Evolutionary conservation across 2,888 invertebrate genomes (phyloP).

Genomic region (Mechanitis mazaeus): DNA sequence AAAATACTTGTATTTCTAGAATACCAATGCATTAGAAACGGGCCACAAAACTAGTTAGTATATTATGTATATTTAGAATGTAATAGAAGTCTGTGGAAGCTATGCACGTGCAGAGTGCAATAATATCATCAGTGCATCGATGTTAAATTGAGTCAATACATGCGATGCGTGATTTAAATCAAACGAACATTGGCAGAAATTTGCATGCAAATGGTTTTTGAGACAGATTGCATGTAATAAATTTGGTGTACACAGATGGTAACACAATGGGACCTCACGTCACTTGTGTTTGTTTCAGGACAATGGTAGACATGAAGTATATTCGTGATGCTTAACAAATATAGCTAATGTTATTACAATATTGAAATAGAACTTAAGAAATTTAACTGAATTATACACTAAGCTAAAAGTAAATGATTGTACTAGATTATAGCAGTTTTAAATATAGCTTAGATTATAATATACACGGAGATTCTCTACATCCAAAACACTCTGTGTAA

Average conservation of each 20-base stretch:
- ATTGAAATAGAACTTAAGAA: slow-evolving; percentile 21
- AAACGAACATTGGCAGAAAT: not conserved
- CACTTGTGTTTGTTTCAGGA: slow-evolving; percentile 21
- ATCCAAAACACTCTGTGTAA: too few relatives aligned
- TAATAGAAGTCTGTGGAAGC: not conserved
- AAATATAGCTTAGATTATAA: too few relatives aligned
- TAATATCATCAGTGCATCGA: not conserved
- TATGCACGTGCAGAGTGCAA: not conserved
- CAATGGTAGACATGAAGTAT: slow-evolving; percentile 22
- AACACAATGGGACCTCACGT: slow-evolving; percentile 24
- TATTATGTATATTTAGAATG: not conserved
- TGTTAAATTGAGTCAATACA: not conserved
- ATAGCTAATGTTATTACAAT: slow-evolving; percentile 23
- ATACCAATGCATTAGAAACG: too few relatives aligned
- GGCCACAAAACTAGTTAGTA: too few relatives aligned
- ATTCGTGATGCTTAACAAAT: slow-evolving; percentile 22
- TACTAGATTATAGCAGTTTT: not conserved
- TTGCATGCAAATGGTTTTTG: not conserved
- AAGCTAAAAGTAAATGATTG: slow-evolving; percentile 14
- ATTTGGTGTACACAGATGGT: slow-evolving; percentile 17
- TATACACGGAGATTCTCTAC: too few relatives aligned
- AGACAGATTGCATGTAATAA: slow-evolving; percentile 5
- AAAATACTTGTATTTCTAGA: too few relatives aligned
- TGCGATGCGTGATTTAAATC: slow-evolving; percentile 1
- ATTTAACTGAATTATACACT: slow-evolving; percentile 12